These are phyloP conservation scores for Cyanistes caeruleus DNA, from an alignment of 2,113 vertebrate genomes.

Conservation along the genomic window DNA sequence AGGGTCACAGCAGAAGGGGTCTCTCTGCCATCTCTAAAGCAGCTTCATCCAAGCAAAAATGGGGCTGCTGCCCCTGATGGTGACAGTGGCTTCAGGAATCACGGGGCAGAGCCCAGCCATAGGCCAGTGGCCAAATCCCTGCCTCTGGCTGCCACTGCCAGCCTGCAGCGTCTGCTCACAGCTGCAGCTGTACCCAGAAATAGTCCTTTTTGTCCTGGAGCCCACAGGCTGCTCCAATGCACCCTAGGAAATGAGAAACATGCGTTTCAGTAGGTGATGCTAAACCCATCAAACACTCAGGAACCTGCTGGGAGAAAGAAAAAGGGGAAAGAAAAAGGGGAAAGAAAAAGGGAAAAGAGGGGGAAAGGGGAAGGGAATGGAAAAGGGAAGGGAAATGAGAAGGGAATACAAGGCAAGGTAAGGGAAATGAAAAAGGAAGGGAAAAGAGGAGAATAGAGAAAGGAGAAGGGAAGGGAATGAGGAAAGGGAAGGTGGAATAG, in stretches of 20 bases:
- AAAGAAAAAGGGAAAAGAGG: neutral
- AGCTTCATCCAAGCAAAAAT: rapidly evolving
- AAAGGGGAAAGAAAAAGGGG: no score
- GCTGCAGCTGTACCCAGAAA: neutral
- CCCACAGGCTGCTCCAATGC: neutral
- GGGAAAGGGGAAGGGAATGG: neutral
- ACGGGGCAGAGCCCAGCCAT: neutral
- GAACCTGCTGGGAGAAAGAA: neutral
- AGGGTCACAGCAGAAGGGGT: neutral
- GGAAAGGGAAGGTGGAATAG: neutral
- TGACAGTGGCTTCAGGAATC: neutral
- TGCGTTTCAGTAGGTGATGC: neutral
- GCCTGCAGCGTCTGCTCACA: neutral
- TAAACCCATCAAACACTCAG: neutral
- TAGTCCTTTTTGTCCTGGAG: neutral
- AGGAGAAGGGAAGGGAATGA: neutral
- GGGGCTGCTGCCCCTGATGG: rapidly evolving
- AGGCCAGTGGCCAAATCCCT: neutral
- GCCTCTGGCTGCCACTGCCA: neutral
- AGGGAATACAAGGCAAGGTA: neutral
- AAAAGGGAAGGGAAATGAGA: neutral
- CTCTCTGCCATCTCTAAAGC: neutral
- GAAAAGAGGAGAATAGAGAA: neutral
- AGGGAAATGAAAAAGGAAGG: no score
- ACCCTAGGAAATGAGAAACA: rapidly evolving